Conservation (phyloP, 2,113 vertebrate species). For the Megaceryle torquata region DNA sequence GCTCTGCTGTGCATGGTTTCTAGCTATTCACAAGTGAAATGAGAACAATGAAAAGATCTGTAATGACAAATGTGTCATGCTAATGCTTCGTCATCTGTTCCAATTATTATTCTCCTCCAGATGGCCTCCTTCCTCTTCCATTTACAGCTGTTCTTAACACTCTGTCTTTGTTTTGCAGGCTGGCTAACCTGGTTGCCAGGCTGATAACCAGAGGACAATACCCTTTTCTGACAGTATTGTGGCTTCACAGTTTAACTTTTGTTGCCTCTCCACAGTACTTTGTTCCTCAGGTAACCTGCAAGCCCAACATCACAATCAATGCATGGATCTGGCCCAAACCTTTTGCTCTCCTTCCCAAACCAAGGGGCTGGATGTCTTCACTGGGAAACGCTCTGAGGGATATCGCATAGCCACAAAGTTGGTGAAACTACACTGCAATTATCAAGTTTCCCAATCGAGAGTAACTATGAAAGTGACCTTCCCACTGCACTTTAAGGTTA, state of each 20-base stretch:
- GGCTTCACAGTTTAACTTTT: not conserved
- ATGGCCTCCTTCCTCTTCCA: conserved; percentile 24
- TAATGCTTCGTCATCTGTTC: not conserved
- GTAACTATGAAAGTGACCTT: not conserved
- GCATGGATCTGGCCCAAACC: not conserved
- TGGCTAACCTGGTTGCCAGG: not conserved
- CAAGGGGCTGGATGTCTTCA: not conserved
- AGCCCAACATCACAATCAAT: not conserved
- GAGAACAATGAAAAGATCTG: not conserved
- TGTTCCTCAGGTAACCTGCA: not conserved
- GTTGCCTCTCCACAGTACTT: not conserved
- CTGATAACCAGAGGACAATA: not conserved
- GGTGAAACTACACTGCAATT: not conserved
- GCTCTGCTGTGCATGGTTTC: not conserved
- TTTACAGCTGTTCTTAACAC: not conserved
- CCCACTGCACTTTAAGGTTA: not conserved
- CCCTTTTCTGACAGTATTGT: not conserved
- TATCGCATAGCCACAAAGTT: not conserved
- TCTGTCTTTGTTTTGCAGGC: not conserved
- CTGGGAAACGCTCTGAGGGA: not conserved
- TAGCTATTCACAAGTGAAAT: not conserved
- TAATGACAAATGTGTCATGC: not conserved
- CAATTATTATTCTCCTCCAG: conserved; percentile 3
- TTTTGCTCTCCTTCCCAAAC: not conserved
- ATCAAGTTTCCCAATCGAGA: not conserved